Base-by-base conservation (phyloP, 1,140 invertebrate species). In the Leptonema lineaticorne region DNA sequence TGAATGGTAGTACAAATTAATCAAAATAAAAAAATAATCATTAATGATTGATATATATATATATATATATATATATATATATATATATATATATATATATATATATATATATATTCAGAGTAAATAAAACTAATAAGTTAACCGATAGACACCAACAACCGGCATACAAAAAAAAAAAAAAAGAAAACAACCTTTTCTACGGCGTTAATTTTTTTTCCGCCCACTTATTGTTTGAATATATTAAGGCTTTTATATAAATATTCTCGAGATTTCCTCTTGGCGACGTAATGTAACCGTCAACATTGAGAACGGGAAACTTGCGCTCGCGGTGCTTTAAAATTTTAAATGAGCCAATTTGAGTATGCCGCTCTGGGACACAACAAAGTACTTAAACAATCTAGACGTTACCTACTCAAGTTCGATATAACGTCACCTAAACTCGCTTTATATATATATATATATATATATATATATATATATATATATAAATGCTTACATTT, bases 281-380 rank as follows among this genome's bases (percentile, higher is more conserved):
- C 16, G 18, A 5, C 48, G 18, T 53, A 53, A 53, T 53, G 18
- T 53, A 20, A 20, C 18, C 57, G 57, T 59, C 57, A 37, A 59
- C 57, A 20, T 2, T n/a, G 5, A 20, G 11, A 53, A 18, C 37
- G 1, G 57, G 6, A 59, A 59, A 59, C 57, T 59, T 59, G n/a
- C 28, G 20, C 30, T 9, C 18, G 57, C 57, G 1, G 28, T 8
- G 57, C 57, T 59, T 59, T 59, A 59, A 59, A 59, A 59, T 59
- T 59, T 59, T 59, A 62, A 62, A 37, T 62, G 50, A 62, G 30
- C 37, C 59, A 62, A 62, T 45, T 62, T 62, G 30, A 27, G 59
- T 62, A 62, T 27, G 27, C 28, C n/a, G 8, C n/a, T 26, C 28
- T 18, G 24, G 27, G 56, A 58, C 59, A 62, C 59, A 45, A 62